Evolutionary conservation across 2,888 invertebrate species (phyloP), one percentile per base, ranked within the genome.

Genomic region (Caenorhabditis becei): DNA sequence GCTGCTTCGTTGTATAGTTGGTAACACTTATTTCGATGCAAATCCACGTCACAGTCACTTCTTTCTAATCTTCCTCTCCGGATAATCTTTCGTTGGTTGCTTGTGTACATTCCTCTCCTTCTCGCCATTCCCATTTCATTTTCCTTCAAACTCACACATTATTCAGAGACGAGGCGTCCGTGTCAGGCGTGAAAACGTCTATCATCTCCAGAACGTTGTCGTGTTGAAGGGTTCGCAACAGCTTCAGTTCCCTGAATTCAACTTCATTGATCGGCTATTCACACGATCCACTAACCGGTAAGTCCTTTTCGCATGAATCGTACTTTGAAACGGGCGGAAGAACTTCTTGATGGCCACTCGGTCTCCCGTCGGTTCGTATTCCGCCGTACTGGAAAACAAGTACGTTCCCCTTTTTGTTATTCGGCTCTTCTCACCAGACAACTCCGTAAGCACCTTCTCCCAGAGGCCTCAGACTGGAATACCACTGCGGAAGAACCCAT

Each of bases 141-240:
- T 54, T 58, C 23, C 59, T 26, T 18, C 23, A 56, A 61, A 84
- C 89, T 85, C 65, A 90, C 90, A 90, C 88, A 86, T 89, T 87
- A 67, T 87, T 86, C 24, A 90, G 80, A 20, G 74, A 66, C 10
- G 44, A 28, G 16, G 82, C 82, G 54, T 86, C 83, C 0, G 77
- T 67, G 56, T 90, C 90, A 5, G 89, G 88, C 20, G 89, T 87
- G 84, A 89, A 90, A 20, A 88, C 85, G 59, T 88, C 88, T 47
- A 90, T 85, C 83, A 90, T 89, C 24, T 86, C 83, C 84, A 96
- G 95, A 91, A 98, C 96, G 94, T 99, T 99, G 93, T 99, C 98
- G 93, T 99, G 98, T 91, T 96, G 95, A 96, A 99, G 97, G 91
- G 97, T 97, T 92, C 97, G 97, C 77, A 99, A 93, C 93, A 98